Base-by-base conservation (phyloP, 2,113 vertebrate genomes). In the Protomyctophum bolini region DNA sequence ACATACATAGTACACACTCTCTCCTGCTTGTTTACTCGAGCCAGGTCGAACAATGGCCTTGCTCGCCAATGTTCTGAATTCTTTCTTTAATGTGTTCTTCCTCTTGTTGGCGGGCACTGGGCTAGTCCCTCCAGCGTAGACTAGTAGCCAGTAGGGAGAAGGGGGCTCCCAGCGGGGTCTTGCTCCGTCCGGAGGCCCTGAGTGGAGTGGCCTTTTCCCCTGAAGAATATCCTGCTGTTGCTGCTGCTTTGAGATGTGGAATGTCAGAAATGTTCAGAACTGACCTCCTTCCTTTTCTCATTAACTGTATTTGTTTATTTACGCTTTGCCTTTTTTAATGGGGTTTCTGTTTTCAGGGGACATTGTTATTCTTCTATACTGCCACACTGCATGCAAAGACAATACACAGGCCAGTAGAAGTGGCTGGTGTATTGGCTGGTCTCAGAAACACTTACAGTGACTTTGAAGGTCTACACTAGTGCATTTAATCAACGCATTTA, bases 71-170 rank as follows among this genome's bases (percentile, higher is more conserved):
- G 68, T 80, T 78, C 74, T 47, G 62, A 76, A 90, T 87, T 85
- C 79, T 72, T 85, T 73, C 86, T 87, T 90, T 89, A 90, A 91
- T 86, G 81, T 73, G 51, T 14, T 67, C 81, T 91, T 92, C 89
- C 90, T 86, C 75, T 75, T n/a, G 1, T 41, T 2, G 65, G 47
- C 78, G 10, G 67, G 79, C 76, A 64, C 62, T 29, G 41, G 58
- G 76, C 80, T 73, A 71, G 62, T 66, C 68, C 64, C 72, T 49
- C 69, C 46, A 15, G 7, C 6, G 52, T 10, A 21, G 21, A 21
- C 21, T 21, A 21, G 21, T 21, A 63, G 59, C 12, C 73, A 65
- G n/a, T 54, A 58, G 80, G 61, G 72, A 76, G 76, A 76, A 55
- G 72, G 72, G 45, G 51, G 51, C 74, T 63, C 75, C 73, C 72